phyloP scores from a whole-genome alignment of 2,888 invertebrate species.

The Argynnis bischoffii region DNA sequence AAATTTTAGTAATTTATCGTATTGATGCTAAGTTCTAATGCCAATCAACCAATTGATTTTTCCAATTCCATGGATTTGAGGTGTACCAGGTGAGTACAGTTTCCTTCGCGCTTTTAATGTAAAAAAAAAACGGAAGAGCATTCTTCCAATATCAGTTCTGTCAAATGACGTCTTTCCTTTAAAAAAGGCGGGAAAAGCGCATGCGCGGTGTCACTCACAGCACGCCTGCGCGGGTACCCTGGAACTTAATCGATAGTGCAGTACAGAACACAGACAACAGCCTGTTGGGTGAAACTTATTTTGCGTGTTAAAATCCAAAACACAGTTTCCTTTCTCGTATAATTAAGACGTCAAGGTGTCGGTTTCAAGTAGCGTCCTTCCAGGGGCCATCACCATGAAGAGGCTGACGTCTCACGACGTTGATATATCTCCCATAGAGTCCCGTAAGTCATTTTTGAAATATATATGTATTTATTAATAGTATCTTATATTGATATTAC shows the following conservation, averaged over 20 bases:
- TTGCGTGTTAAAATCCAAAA: conserved; percentile 53
- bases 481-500: neutral
- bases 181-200: conserved; percentile 41
- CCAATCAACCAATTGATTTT: too few species aligned
- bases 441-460: conserved; percentile 62
- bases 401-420: conserved; percentile 81
- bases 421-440: conserved; percentile 81
- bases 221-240: conserved; percentile 64
- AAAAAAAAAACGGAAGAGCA: conserved; percentile 34
- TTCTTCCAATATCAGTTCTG: conserved; percentile 52
- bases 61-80: too few species aligned
- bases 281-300: conserved; percentile 70
- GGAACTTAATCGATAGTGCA: conserved; percentile 72
- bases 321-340: conserved; percentile 47
- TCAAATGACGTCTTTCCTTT: conserved; percentile 73
- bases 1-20: too few species aligned
- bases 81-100: neutral
- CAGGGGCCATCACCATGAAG: conserved; percentile 74
- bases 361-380: conserved; percentile 71
- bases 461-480: neutral
- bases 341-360: conserved; percentile 69
- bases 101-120: neutral
- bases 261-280: conserved; percentile 68
- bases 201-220: conserved; percentile 36
- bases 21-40: too few species aligned